Evolutionary conservation across 2,113 vertebrate genomes (phyloP).

Genomic region (Bufo gargarizans): DNA sequence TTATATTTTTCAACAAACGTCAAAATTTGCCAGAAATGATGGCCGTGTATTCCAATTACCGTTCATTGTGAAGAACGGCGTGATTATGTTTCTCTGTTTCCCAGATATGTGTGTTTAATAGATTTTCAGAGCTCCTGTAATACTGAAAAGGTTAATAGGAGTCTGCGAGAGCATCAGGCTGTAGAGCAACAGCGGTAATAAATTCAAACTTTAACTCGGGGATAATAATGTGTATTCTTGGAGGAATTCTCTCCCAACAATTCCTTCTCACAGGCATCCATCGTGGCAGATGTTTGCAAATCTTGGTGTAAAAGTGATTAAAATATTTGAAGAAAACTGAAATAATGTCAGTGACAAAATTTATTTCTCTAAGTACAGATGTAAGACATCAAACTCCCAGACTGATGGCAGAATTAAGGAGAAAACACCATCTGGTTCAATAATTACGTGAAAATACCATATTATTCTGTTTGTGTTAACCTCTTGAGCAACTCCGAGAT

Average conservation of each 20-base stretch:
- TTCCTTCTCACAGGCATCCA: conserved; percentile 68
- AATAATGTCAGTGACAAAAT: conserved; percentile 81
- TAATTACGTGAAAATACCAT: conserved; percentile 83
- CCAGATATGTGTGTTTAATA: conserved; percentile 46
- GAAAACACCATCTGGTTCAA: conserved; percentile 88
- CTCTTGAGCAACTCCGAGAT: conserved; percentile 40
- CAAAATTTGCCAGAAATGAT: conserved; percentile 21
- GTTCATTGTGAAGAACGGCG: conserved; percentile 10
- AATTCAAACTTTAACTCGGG: conserved; percentile 63
- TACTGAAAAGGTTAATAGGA: conserved; percentile 54
- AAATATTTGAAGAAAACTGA: conserved; percentile 86
- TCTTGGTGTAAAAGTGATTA: conserved; percentile 80
- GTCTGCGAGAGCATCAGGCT: conserved; percentile 32
- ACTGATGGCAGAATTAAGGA: conserved; percentile 85
- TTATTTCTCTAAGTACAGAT: conserved; percentile 85
- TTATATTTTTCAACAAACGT: conserved; percentile 19
- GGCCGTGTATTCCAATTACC: not conserved
- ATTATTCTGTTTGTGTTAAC: conserved; percentile 80
- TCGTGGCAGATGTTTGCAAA: conserved; percentile 82
- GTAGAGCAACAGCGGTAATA: conserved; percentile 63
- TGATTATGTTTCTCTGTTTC: conserved; percentile 31
- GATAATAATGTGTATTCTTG: conserved; percentile 67
- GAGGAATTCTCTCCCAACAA: conserved; percentile 69
- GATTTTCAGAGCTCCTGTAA: conserved; percentile 31
- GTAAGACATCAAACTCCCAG: conserved; percentile 85